phyloP scores from a whole-genome alignment of 2,888 invertebrate species.

The Muscina levida region DNA sequence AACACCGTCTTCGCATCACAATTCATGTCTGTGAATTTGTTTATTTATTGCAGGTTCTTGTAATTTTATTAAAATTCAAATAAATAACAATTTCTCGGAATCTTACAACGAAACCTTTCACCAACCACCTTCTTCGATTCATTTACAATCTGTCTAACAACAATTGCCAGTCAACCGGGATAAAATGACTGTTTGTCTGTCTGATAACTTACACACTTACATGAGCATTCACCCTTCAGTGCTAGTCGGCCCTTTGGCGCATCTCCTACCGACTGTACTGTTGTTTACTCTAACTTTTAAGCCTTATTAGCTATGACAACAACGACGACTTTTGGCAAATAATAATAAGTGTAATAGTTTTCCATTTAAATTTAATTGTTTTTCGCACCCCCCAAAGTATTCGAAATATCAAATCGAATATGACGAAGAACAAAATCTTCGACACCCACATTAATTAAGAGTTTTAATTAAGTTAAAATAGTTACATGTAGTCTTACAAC shows the following conservation, averaged over 20 bases:
- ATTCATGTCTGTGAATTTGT: background rate
- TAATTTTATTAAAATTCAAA: background rate
- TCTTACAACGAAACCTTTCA: background rate
- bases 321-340: slow-evolving; percentile 1
- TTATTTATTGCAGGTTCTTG: background rate
- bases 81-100: background rate
- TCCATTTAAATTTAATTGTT: slow-evolving; percentile 42
- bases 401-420: background rate
- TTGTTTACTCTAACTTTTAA: slow-evolving; percentile 15
- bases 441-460: slow-evolving; percentile 18
- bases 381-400: slow-evolving; percentile 40
- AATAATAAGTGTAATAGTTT: slow-evolving; percentile 37
- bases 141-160: background rate
- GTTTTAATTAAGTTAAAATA: slow-evolving; percentile 49
- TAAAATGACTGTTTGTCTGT: too few species aligned
- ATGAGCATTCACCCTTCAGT: too few species aligned
- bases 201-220: too few species aligned
- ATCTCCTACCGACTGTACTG: background rate
- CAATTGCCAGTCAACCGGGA: too few species aligned
- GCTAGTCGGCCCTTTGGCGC: background rate
- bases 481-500: background rate
- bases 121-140: too few species aligned
- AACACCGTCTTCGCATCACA: too few species aligned
- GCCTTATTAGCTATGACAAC: slow-evolving; percentile 17
- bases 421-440: background rate